phyloP scores from a whole-genome alignment of 2,797 vertebrate species.

The Manis pentadactyla region DNA sequence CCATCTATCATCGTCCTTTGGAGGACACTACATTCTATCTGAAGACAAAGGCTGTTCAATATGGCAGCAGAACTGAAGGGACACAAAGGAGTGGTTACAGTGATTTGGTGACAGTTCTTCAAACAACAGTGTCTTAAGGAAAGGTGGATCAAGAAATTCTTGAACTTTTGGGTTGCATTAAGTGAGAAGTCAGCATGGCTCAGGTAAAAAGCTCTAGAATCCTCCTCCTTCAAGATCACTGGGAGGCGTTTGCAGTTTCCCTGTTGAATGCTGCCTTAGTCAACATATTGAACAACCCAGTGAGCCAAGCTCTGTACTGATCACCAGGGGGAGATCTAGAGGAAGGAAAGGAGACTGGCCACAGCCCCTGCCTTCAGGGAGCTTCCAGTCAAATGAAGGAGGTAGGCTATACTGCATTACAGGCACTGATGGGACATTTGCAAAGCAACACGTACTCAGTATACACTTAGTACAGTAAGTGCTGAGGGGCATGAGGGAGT shows the following conservation, averaged over 20 bases:
- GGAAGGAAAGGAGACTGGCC: slow-evolving; percentile 83
- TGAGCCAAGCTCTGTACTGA: slow-evolving; percentile 79
- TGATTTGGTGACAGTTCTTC: slow-evolving; percentile 78
- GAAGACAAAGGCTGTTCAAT: slow-evolving; percentile 64
- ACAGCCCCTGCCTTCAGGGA: slow-evolving; percentile 82
- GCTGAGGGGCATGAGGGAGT: slow-evolving; percentile 38
- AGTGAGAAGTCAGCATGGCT: slow-evolving; percentile 79
- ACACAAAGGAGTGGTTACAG: slow-evolving; percentile 50
- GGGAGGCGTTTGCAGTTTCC: slow-evolving; percentile 75
- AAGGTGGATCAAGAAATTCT: slow-evolving; percentile 69
- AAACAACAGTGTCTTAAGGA: slow-evolving; percentile 64
- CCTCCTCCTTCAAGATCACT: slow-evolving; percentile 77
- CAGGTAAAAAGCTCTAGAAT: slow-evolving; percentile 81
- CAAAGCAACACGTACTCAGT: slow-evolving; percentile 48
- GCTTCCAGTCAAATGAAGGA: slow-evolving; percentile 83
- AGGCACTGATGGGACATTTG: slow-evolving; percentile 58
- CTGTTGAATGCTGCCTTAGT: slow-evolving; percentile 78
- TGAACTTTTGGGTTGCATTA: slow-evolving; percentile 74
- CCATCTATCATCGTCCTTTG: slow-evolving; percentile 63
- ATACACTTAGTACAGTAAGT: slow-evolving; percentile 42
- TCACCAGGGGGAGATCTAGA: slow-evolving; percentile 80
- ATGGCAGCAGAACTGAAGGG: slow-evolving; percentile 78
- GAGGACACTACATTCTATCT: slow-evolving; percentile 62
- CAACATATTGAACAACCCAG: slow-evolving; percentile 77
- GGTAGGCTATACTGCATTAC: slow-evolving; percentile 71